Percentiles rank a stretch among this genome's conserved stretches.
phyloP scores from a whole-genome alignment of 2,797 vertebrate species.

The Macrochelys suwanniensis region DNA sequence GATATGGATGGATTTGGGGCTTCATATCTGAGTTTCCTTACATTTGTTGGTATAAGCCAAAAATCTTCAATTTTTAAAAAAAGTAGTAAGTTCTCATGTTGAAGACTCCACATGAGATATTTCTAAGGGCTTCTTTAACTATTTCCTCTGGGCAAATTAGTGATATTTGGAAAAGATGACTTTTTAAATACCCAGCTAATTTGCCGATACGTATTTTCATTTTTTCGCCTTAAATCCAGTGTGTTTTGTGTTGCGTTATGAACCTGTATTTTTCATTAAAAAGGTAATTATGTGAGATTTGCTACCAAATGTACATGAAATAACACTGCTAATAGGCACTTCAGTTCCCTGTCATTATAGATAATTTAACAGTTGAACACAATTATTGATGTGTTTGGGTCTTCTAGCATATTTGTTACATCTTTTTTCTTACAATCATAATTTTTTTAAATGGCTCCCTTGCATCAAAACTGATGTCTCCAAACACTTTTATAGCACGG shows the following conservation, averaged over 20 bases:
- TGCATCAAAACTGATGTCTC: background rate
- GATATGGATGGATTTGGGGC: background rate
- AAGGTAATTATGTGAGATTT: background rate
- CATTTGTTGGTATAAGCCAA: background rate
- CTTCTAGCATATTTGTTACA: background rate
- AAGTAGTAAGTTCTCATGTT: background rate
- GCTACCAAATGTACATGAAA: background rate
- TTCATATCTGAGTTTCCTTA: background rate
- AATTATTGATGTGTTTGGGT: background rate
- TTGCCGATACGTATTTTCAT: background rate
- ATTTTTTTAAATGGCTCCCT: background rate
- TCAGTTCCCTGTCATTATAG: background rate
- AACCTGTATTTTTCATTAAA: background rate
- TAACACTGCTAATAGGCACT: background rate
- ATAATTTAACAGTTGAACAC: background rate
- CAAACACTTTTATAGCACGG: background rate
- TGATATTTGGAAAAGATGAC: background rate
- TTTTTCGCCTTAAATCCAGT: background rate
- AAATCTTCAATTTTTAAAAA: background rate
- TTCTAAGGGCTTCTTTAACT: background rate
- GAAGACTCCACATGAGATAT: background rate
- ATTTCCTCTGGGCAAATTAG: background rate
- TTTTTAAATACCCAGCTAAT: background rate
- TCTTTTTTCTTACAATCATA: background rate
- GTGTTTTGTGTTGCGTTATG: background rate